Conservation (phyloP, 2,888 invertebrate genomes). For the Parascotia fuliginaria region DNA sequence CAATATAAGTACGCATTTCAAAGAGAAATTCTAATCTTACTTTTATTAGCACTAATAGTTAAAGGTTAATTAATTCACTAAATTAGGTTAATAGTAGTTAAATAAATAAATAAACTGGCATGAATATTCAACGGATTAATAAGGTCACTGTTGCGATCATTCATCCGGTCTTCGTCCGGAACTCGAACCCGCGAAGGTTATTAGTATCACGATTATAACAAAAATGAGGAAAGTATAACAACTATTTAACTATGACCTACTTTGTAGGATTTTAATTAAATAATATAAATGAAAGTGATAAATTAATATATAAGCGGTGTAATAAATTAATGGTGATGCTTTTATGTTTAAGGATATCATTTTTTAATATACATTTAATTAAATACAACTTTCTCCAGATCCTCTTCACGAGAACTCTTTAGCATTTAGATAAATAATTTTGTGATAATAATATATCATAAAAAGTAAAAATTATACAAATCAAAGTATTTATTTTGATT, state of each 20-base stretch:
- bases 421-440: no score
- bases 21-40: no score
- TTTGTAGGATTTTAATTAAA: constrained; percentile 6
- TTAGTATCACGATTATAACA: constrained; percentile 5
- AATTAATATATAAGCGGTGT: constrained; percentile 6
- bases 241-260: not conserved
- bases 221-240: not conserved
- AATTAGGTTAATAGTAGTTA: constrained; percentile 38
- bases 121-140: constrained; percentile 34
- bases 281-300: not conserved
- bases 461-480: no score
- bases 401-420: no score
- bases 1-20: no score
- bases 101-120: constrained; percentile 34
- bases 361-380: no score
- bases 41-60: no score
- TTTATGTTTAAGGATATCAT: constrained; percentile 4
- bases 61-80: constrained; percentile 34
- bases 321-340: constrained; percentile 6
- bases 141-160: constrained; percentile 24
- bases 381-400: no score
- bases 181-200: constrained; percentile 22
- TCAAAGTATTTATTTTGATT: no score
- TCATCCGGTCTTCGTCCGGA: constrained; percentile 25
- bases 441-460: no score